These are phyloP conservation scores for Tragelaphus oryx DNA, from an alignment of 2,797 vertebrate species.

Conservation along the genomic window DNA sequence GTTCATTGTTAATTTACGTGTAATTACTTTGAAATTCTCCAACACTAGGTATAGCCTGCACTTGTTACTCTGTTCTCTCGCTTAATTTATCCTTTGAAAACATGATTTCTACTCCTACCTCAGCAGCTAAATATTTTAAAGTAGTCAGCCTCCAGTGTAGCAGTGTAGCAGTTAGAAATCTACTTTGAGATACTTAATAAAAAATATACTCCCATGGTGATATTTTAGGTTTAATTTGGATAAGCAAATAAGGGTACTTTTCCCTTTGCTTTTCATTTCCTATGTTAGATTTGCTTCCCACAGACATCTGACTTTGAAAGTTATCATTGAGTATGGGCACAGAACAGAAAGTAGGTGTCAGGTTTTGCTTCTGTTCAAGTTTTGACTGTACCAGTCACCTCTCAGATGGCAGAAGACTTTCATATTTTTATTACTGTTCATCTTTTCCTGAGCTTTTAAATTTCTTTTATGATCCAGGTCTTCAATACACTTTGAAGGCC, in stretches of 20 bases:
- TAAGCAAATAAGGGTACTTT: not conserved
- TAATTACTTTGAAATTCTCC: not conserved
- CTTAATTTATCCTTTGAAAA: slow-evolving; percentile 16
- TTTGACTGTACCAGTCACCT: not conserved
- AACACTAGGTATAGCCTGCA: not conserved
- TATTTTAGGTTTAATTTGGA: not conserved
- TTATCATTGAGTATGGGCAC: not conserved
- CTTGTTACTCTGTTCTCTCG: not conserved
- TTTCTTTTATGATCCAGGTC: not conserved
- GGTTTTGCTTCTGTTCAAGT: not conserved
- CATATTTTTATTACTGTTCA: not conserved
- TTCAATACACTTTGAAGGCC: not conserved
- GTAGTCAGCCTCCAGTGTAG: not conserved
- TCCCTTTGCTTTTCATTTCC: slow-evolving; percentile 24
- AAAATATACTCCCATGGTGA: not conserved
- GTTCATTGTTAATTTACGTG: not conserved
- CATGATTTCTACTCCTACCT: not conserved
- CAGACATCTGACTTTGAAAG: not conserved
- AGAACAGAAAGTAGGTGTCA: not conserved
- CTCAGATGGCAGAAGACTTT: not conserved
- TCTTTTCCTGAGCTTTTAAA: not conserved
- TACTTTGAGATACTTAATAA: not conserved
- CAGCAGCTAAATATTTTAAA: not conserved
- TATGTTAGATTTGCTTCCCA: not conserved
- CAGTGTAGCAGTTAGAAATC: not conserved